Evolutionary conservation across 2,797 vertebrate species (phyloP).

Genomic region (Macropodus opercularis): DNA sequence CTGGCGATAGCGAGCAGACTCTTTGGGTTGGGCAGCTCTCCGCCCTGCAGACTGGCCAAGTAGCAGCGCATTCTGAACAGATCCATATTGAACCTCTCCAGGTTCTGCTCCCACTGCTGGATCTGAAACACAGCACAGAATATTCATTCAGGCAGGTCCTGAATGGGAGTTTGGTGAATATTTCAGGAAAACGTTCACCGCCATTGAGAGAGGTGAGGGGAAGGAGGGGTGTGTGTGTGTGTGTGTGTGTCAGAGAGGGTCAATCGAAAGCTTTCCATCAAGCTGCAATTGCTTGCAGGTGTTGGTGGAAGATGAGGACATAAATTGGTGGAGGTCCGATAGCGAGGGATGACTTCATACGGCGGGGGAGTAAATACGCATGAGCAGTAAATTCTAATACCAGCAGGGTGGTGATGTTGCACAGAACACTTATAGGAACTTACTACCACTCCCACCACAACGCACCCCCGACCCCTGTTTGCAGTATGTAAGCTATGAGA

Average conservation of each 20-base stretch:
- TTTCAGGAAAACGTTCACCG: constrained; percentile 3
- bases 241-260: constrained; percentile 56
- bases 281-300: constrained; percentile 78
- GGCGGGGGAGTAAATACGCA: constrained; percentile 20
- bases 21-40: constrained; percentile 94
- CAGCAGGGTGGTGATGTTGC: constrained; percentile 51
- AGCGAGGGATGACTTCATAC: constrained; percentile 39
- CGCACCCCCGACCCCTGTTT: constrained; percentile 28
- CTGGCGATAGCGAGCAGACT: constrained; percentile 90
- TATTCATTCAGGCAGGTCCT: neutral
- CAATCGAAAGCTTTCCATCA: constrained; percentile 52
- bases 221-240: too few species aligned
- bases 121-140: constrained; percentile 78
- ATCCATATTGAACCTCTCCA: constrained; percentile 95
- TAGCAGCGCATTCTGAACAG: constrained; percentile 95
- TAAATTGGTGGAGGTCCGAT: constrained; percentile 43
- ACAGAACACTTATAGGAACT: constrained; percentile 62
- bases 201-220: neutral
- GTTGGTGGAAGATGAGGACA: constrained; percentile 53
- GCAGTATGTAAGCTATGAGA: constrained; percentile 58
- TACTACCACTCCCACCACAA: constrained; percentile 15
- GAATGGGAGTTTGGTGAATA: neutral
- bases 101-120: constrained; percentile 96
- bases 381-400: constrained; percentile 51
- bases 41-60: constrained; percentile 92